These are phyloP conservation scores for Hydractinia echinata DNA, from an alignment of 30 jellyfish, hydroid and myxozoan species.

Conservation along the genomic window DNA sequence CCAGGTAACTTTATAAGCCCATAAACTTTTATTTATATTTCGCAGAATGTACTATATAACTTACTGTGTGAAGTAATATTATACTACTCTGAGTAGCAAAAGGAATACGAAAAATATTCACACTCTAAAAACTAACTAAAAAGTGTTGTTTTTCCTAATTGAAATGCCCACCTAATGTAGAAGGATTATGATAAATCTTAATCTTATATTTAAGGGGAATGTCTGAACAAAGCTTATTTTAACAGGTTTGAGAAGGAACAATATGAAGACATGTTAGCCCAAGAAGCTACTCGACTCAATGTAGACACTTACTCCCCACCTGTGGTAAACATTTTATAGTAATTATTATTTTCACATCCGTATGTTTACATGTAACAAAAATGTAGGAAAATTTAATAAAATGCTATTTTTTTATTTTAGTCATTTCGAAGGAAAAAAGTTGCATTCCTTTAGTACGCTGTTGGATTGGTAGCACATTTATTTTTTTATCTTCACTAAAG, in stretches of 20 bases:
- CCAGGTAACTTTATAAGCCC: slow-evolving; percentile 28
- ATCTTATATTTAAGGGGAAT: neutral
- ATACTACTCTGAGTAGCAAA: neutral
- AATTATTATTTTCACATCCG: too few relatives aligned
- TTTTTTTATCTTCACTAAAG: too few relatives aligned
- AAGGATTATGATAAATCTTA: neutral
- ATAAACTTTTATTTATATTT: neutral
- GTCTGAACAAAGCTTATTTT: neutral
- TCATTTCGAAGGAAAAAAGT: slow-evolving; percentile 56
- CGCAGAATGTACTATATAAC: neutral
- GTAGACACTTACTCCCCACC: slow-evolving; percentile 48
- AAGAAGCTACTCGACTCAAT: slow-evolving; percentile 50
- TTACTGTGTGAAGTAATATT: neutral
- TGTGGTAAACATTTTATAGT: slow-evolving; percentile 21
- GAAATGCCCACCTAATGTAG: neutral
- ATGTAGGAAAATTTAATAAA: neutral
- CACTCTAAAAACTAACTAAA: neutral
- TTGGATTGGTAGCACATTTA: neutral
- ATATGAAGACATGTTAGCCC: slow-evolving; percentile 41
- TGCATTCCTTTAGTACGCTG: slow-evolving; percentile 40
- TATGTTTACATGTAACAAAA: neutral
- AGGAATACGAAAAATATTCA: too few relatives aligned
- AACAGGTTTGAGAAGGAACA: slow-evolving; percentile 61
- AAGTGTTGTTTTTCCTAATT: neutral
- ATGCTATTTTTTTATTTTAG: slow-evolving; percentile 8